Evolutionary conservation across 2,797 vertebrate genomes (phyloP).

Genomic region (Eptatretus atami): DNA sequence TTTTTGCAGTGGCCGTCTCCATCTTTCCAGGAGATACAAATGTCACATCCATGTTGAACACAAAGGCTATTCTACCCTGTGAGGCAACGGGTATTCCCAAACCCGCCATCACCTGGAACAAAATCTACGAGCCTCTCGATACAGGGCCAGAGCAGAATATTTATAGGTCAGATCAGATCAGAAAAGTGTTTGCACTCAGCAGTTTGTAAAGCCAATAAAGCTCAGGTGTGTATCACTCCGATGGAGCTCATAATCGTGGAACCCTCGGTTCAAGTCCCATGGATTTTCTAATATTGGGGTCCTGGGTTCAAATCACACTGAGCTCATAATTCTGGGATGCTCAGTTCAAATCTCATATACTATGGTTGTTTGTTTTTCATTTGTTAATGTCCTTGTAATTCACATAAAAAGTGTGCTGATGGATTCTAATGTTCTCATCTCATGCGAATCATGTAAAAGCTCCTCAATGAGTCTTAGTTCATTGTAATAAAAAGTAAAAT

Average conservation of each 20-base stretch:
- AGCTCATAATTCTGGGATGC: too few relatives aligned
- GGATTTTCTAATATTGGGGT: too few relatives aligned
- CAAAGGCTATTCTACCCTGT: constrained; percentile 56
- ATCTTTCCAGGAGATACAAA: constrained; percentile 29
- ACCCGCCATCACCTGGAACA: constrained; percentile 43
- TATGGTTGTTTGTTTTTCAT: too few relatives aligned
- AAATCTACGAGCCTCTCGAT: constrained; percentile 31
- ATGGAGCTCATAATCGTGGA: too few relatives aligned
- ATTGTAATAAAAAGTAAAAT: not conserved
- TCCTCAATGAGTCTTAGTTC: not conserved
- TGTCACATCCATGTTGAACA: constrained; percentile 44
- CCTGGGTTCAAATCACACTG: too few relatives aligned
- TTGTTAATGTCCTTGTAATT: too few relatives aligned
- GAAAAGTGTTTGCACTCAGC: too few relatives aligned
- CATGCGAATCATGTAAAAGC: not conserved
- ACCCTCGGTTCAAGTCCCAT: too few relatives aligned
- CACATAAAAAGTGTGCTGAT: not conserved
- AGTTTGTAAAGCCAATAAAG: too few relatives aligned
- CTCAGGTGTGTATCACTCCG: too few relatives aligned
- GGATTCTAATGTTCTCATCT: not conserved
- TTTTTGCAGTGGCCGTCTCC: constrained; percentile 32
- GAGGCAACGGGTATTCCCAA: constrained; percentile 61
- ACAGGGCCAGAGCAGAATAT: constrained; percentile 70
- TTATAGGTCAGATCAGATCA: constrained; percentile 31
- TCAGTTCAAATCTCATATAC: too few relatives aligned